Evolutionary conservation across 2,797 vertebrate genomes (phyloP).

Genomic region (Lepilemur septentrionalis): DNA sequence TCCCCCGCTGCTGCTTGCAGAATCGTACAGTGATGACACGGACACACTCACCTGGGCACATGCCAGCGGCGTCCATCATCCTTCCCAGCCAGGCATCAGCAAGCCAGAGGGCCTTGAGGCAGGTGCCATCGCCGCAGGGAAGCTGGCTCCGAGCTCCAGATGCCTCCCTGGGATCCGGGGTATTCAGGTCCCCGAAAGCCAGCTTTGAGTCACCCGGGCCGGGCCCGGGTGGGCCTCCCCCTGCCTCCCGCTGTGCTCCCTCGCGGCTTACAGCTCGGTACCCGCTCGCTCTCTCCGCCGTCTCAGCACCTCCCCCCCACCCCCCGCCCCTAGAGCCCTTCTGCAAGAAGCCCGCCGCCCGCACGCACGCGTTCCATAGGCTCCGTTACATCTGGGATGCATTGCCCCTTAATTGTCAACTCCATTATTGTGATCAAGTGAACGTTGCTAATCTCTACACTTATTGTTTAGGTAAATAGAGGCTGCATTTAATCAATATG

Average conservation of each 20-base stretch:
- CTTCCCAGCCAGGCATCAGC: not conserved
- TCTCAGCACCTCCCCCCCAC: not conserved
- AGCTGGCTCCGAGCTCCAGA: not conserved
- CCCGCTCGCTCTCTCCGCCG: not conserved
- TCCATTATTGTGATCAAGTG: slow-evolving; percentile 84
- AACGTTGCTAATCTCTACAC: slow-evolving; percentile 85
- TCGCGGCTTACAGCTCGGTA: not conserved
- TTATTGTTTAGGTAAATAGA: slow-evolving; percentile 86
- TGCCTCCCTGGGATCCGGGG: not conserved
- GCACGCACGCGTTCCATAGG: not conserved
- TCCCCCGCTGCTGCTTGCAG: not conserved
- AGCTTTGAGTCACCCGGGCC: not conserved
- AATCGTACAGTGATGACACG: not conserved
- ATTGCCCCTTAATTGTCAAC: slow-evolving; percentile 83
- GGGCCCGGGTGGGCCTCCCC: not conserved
- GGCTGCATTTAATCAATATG: slow-evolving; percentile 85
- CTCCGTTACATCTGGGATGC: slow-evolving; percentile 81
- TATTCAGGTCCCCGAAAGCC: not conserved
- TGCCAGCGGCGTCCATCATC: slow-evolving; percentile 15
- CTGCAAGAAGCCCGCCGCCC: not conserved
- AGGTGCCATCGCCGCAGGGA: not conserved
- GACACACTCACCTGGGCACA: slow-evolving; percentile 35
- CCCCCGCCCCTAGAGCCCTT: not conserved
- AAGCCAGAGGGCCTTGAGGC: not conserved
- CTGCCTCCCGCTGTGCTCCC: not conserved